Evolutionary conservation across 2,797 vertebrate genomes (phyloP), one percentile per base, ranked within the genome.

Genomic region (Eupleurogrammus muticus): DNA sequence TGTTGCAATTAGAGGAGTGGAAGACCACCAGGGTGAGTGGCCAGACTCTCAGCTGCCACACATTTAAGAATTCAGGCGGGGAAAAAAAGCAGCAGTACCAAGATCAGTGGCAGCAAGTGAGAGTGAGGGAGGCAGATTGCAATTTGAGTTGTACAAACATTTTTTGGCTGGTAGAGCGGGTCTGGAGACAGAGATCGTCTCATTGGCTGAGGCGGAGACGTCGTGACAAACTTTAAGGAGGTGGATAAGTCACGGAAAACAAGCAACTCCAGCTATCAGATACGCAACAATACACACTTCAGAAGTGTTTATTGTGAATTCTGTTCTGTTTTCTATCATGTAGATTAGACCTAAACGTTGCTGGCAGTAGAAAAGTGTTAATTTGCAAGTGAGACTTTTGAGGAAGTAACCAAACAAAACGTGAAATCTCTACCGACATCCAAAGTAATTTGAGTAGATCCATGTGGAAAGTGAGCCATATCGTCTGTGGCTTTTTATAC

Each of bases 21-120:
- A 72, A 85, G 86, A 90, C 89, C 89, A 89, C 87, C 87, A 51
- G 64, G 67, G 75, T 24, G 24, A 73, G 58, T 78, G 72, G 14
- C 54, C 69, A 64, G 71, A 71, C 38, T 59, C 64, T 79, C 76
- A 71, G 81, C 75, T 79, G 74, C 70, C 67, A 67, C 35, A 56
- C 11, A 63, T 66, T 59, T 36, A 46, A 70, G 58, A 35, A 73
- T 65, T 40, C 23, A 35, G 17, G 20, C 19, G 48, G 23, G 16
- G 17, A 44, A 7, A 17, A 36, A 36, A 36, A 71, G 55, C 42
- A 61, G 32, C 42, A 21, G 52, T 2, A 60, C 28, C 19, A 59
- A 34, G 58, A 49, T 44, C 51, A 38, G 69, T 58, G 79, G 79
- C 57, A 70, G 51, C 47, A 63, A 78, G 54, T 56, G 57, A 75